phyloP scores from a whole-genome alignment of 2,888 invertebrate species.

The Therioaphis trifolii region DNA sequence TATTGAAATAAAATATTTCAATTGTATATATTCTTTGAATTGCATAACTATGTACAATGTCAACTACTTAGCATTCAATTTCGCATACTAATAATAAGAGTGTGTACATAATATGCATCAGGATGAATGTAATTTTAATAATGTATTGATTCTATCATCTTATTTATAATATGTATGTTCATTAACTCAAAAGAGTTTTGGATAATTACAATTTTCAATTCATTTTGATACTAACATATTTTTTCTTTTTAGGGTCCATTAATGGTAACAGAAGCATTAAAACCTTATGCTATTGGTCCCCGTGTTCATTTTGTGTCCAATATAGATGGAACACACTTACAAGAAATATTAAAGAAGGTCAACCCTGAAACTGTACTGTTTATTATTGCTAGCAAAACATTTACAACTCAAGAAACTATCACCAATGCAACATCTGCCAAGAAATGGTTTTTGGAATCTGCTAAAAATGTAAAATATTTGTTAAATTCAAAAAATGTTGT shows the following conservation, averaged over 20 bases:
- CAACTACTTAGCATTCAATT: neutral
- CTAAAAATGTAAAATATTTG: constrained; percentile 81
- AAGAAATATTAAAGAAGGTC: constrained; percentile 89
- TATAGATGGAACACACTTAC: constrained; percentile 98
- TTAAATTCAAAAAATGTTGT: constrained; percentile 27
- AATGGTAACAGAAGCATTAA: constrained; percentile 98
- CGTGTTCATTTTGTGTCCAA: constrained; percentile 97
- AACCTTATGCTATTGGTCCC: constrained; percentile 88
- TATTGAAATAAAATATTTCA: constrained; percentile 12
- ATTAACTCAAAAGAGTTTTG: too few species aligned
- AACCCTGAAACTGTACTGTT: constrained; percentile 95
- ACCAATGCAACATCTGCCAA: constrained; percentile 99
- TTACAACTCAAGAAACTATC: constrained; percentile 98
- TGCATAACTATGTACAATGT: neutral
- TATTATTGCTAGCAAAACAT: constrained; percentile 99
- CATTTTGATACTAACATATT: neutral
- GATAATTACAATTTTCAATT: neutral
- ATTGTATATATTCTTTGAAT: neutral
- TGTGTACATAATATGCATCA: neutral
- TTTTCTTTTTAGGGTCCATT: constrained; percentile 80
- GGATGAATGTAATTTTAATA: neutral
- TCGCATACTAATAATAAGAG: neutral
- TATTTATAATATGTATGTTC: too few species aligned
- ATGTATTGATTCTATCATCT: neutral
- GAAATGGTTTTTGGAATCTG: constrained; percentile 87